Percentiles rank a stretch among this genome's conserved stretches.
Evolutionary conservation across 2,888 invertebrate species (phyloP).

Genomic region (Chironomus tentans): DNA sequence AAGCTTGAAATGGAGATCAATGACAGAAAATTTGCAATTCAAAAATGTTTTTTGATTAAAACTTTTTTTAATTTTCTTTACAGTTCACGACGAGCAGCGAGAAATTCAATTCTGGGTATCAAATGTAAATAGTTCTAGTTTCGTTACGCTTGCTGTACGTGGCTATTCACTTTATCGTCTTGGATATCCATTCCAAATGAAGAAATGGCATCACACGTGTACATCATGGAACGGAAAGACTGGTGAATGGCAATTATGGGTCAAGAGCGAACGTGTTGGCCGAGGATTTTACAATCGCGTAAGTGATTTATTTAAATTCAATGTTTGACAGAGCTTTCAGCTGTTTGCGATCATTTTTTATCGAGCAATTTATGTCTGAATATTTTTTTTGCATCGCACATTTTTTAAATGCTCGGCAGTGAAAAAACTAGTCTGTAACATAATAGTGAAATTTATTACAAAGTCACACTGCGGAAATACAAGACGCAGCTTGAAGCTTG

Average conservation of each 20-base stretch:
- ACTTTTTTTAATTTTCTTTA: not conserved
- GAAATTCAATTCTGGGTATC: slow-evolving; percentile 72
- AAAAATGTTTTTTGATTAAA: no score
- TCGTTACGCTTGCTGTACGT: slow-evolving; percentile 70
- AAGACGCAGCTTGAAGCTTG: not conserved
- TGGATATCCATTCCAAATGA: slow-evolving; percentile 57
- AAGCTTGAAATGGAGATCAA: not conserved
- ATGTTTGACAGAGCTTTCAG: not conserved
- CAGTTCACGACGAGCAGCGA: slow-evolving; percentile 63
- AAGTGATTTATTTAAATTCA: slow-evolving; percentile 37
- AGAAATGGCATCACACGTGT: slow-evolving; percentile 77
- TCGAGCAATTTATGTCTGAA: not conserved
- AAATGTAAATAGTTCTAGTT: slow-evolving; percentile 70
- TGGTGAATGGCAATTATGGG: slow-evolving; percentile 85
- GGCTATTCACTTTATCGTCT: slow-evolving; percentile 73
- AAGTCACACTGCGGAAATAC: not conserved
- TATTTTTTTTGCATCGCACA: not conserved
- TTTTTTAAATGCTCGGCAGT: no score
- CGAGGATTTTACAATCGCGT: slow-evolving; percentile 81
- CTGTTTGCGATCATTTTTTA: not conserved
- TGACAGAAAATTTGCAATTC: not conserved
- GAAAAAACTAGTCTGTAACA: no score
- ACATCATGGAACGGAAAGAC: slow-evolving; percentile 84
- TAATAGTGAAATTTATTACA: not conserved
- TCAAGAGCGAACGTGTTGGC: slow-evolving; percentile 75